These are phyloP conservation scores for Steinernema feltiae DNA, from an alignment of 1,140 invertebrate species.

Conservation along the genomic window DNA sequence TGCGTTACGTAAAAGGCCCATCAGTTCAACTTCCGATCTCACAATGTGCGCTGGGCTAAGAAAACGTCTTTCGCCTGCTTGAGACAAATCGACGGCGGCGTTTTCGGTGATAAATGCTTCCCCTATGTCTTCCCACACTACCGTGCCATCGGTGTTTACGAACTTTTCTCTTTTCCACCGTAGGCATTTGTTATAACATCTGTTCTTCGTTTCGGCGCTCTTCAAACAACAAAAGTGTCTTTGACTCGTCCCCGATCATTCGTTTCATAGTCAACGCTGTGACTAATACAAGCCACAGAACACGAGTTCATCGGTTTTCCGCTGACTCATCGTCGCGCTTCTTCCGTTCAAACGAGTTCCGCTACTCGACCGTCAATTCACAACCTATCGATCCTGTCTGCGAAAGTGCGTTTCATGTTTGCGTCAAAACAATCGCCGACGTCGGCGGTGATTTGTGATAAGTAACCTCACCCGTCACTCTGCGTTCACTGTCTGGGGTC, in stretches of 20 bases:
- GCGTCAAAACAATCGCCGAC: background rate
- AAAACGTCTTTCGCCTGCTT: background rate
- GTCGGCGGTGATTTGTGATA: background rate
- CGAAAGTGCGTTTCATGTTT: background rate
- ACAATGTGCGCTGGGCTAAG: background rate
- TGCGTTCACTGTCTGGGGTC: slow-evolving; percentile 1
- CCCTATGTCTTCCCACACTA: background rate
- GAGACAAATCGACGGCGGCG: background rate
- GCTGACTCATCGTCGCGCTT: background rate
- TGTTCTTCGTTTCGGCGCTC: background rate
- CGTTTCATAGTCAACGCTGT: too few relatives aligned
- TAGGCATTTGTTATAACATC: background rate
- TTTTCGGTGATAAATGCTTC: background rate
- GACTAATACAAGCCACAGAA: too few relatives aligned
- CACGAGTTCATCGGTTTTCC: too few relatives aligned
- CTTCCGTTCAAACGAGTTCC: background rate
- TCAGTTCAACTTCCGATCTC: too few relatives aligned
- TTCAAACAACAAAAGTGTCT: background rate
- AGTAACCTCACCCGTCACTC: background rate
- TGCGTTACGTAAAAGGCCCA: too few relatives aligned
- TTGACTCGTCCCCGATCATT: background rate
- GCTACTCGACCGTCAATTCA: background rate
- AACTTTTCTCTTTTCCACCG: background rate
- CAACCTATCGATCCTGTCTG: background rate
- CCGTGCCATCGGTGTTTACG: slow-evolving; percentile 8